A percentile compares a stretch with the other conserved stretches of the same genome.
phyloP scores from a whole-genome alignment of 2,888 invertebrate species.

The Tipula vernalis region DNA sequence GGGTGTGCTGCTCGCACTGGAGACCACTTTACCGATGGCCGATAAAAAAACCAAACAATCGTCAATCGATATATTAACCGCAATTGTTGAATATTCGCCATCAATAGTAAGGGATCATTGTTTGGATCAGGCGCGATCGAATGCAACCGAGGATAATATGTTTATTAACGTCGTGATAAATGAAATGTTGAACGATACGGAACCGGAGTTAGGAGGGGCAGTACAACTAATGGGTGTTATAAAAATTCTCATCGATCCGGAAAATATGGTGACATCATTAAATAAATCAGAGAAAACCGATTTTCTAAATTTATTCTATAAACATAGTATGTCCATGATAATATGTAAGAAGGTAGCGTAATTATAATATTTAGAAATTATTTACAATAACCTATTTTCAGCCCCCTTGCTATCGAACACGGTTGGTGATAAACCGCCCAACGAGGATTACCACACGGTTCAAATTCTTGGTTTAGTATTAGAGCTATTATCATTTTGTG shows the following conservation, averaged over 20 bases:
- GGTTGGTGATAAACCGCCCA: slow-evolving; percentile 73
- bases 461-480: slow-evolving; percentile 89
- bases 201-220: slow-evolving; percentile 94
- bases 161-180: slow-evolving; percentile 92
- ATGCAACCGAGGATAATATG: slow-evolving; percentile 89
- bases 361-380: slow-evolving; percentile 1
- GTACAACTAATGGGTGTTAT: slow-evolving; percentile 93
- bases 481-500: slow-evolving; percentile 94
- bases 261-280: slow-evolving; percentile 81
- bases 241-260: slow-evolving; percentile 87
- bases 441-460: slow-evolving; percentile 94
- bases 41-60: slow-evolving; percentile 92
- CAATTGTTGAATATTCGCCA: slow-evolving; percentile 96
- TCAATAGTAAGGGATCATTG: slow-evolving; percentile 95
- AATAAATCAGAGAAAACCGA: slow-evolving; percentile 71
- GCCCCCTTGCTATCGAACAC: slow-evolving; percentile 93
- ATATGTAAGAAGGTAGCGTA: slow-evolving; percentile 50
- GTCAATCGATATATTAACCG: slow-evolving; percentile 94
- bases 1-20: slow-evolving; percentile 78
- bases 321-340: slow-evolving; percentile 91
- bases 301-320: slow-evolving; percentile 97
- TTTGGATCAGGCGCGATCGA: slow-evolving; percentile 72
- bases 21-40: slow-evolving; percentile 82
- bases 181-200: slow-evolving; percentile 94
- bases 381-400: slow-evolving; percentile 21